These are phyloP conservation scores for Exephanes ischioxanthus DNA, from an alignment of 2,888 invertebrate genomes.

Conservation along the genomic window DNA sequence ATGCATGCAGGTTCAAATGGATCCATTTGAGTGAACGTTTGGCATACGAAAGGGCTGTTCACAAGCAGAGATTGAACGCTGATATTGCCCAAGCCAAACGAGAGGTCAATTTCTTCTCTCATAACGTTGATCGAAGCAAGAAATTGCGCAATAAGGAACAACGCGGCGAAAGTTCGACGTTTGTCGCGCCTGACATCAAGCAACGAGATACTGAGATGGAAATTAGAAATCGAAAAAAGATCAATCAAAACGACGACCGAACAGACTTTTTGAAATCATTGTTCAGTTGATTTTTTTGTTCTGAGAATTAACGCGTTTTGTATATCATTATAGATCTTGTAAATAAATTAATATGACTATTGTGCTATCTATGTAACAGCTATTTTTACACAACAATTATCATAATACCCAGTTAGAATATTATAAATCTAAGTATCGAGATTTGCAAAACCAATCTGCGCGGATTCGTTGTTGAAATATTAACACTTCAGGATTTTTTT, in stretches of 20 bases:
- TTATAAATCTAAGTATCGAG: neutral
- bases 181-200: conserved; percentile 77
- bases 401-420: neutral
- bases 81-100: conserved; percentile 97
- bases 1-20: conserved; percentile 94
- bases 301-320: conserved; percentile 21
- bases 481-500: no score
- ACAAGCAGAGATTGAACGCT: conserved; percentile 93
- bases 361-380: neutral
- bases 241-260: conserved; percentile 73
- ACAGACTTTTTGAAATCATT: conserved; percentile 79
- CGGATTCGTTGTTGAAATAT: neutral
- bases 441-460: neutral
- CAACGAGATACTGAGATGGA: conserved; percentile 82
- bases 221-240: conserved; percentile 77
- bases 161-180: conserved; percentile 68
- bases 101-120: conserved; percentile 94
- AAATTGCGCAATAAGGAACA: conserved; percentile 87
- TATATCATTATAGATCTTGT: conserved; percentile 34
- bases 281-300: conserved; percentile 72
- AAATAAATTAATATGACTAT: conserved; percentile 16
- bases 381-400: neutral
- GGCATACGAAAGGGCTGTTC: conserved; percentile 96
- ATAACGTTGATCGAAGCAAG: conserved; percentile 92
- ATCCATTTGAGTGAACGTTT: conserved; percentile 96